Evolutionary conservation across 2,888 invertebrate species (phyloP), one percentile per base, ranked within the genome.

Genomic region (Drosophila histrio): DNA sequence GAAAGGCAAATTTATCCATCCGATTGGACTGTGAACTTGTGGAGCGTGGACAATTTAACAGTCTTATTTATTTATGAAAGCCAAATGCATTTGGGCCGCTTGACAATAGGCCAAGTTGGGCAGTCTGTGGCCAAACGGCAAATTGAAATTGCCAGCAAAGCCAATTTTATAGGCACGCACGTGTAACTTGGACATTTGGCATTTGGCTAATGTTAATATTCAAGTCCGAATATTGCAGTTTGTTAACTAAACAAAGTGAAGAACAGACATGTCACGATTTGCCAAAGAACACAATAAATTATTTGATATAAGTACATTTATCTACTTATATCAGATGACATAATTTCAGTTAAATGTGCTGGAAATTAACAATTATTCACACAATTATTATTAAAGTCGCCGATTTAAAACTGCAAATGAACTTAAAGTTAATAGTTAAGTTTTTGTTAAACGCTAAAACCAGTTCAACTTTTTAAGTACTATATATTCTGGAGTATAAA

Each of bases 1-100:
- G n/a, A 57, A 36, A 53, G 52, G 19, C 44, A 39, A 28, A 47
- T n/a, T n/a, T n/a, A n/a, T 22, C 57, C 34, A 41, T 41, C 36
- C 34, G 38, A 43, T 47, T 28, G 59, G 36, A 44, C 21, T 32
- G 19, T 32, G 19, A 49, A 53, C 54, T 50, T 57, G 17, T 61
- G 59, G 50, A 72, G 49, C 81, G 58, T 70, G 78, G 65, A 77
- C 85, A 87, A 80, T 82, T 82, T 87, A 84, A 80, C 68, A 80
- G 74, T 67, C 78, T 69, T 87, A 77, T 87, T 88, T 82, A 82
- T 82, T 82, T 82, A 82, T 82, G 78, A 88, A 71, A 67, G 54
- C 53, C 70, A 77, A 83, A 73, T 80, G 81, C 87, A 82, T 65
- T 88, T 82, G 62, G 62, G 63, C 58, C 52, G 44, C 60, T 49